These are phyloP conservation scores for Onychorhynchus coronatus DNA, from an alignment of 2,113 vertebrate genomes.

Conservation along the genomic window DNA sequence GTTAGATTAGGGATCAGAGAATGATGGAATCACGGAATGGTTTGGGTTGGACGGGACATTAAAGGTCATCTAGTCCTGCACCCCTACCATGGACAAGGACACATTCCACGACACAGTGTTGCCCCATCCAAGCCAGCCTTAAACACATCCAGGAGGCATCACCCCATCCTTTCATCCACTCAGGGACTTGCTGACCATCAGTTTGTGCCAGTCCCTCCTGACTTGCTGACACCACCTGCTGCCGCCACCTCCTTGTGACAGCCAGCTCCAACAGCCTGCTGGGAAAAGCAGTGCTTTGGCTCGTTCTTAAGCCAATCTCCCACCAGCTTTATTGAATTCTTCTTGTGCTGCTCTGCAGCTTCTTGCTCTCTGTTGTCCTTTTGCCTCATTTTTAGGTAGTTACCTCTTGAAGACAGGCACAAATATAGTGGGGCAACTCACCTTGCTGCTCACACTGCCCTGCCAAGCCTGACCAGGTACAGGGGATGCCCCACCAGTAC, in stretches of 20 bases:
- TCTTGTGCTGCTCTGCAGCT: background rate
- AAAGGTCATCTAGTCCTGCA: background rate
- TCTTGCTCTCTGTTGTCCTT: background rate
- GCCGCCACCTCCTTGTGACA: background rate
- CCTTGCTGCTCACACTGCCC: background rate
- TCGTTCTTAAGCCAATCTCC: background rate
- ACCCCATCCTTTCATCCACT: background rate
- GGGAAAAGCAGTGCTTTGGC: background rate
- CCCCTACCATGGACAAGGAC: background rate
- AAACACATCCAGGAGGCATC: background rate
- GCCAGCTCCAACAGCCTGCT: background rate
- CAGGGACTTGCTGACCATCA: fast-evolving
- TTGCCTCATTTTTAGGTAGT: background rate
- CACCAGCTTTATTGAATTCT: background rate
- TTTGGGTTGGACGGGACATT: background rate
- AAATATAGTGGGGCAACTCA: fast-evolving
- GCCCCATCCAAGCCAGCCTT: background rate
- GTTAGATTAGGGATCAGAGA: background rate
- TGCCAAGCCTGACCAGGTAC: background rate
- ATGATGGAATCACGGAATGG: background rate
- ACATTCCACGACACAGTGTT: background rate
- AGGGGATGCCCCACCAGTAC: background rate
- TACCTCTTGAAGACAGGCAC: background rate
- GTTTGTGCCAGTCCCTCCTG: background rate
- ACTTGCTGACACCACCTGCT: background rate